Conservation (phyloP, 2,797 vertebrate species). For the Astyanax mexicanus region DNA sequence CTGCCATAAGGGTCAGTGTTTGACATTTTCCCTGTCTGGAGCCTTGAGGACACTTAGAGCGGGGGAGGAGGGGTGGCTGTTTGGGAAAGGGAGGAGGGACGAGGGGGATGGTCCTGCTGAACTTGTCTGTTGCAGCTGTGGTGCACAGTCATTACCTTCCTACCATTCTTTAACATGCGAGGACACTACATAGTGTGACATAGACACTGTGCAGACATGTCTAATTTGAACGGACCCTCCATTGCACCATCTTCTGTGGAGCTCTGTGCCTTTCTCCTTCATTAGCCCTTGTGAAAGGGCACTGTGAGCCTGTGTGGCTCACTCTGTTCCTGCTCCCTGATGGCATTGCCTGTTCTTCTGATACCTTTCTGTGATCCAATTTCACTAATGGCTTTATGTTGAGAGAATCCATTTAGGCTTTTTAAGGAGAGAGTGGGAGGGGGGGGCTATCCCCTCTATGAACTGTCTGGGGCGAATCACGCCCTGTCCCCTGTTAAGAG, state of each 20-base stretch:
- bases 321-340: neutral
- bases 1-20: slow-evolving; percentile 1
- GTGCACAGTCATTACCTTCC: slow-evolving; percentile 21
- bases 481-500: neutral
- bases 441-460: neutral
- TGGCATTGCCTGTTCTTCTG: slow-evolving; percentile 6
- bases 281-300: neutral
- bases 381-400: slow-evolving; percentile 46
- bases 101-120: too few relatives aligned
- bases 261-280: neutral
- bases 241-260: neutral
- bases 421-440: neutral
- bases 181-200: neutral
- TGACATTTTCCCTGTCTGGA: slow-evolving; percentile 38
- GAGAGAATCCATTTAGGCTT: slow-evolving; percentile 26
- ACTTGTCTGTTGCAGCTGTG: neutral
- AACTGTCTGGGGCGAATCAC: neutral
- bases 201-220: neutral
- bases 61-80: neutral
- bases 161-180: neutral
- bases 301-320: neutral
- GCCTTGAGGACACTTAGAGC: slow-evolving; percentile 16
- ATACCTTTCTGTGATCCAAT: slow-evolving; percentile 36
- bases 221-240: slow-evolving; percentile 15
- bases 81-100: neutral